Conservation (phyloP, 2,797 vertebrate species). For the Columba guinea region DNA sequence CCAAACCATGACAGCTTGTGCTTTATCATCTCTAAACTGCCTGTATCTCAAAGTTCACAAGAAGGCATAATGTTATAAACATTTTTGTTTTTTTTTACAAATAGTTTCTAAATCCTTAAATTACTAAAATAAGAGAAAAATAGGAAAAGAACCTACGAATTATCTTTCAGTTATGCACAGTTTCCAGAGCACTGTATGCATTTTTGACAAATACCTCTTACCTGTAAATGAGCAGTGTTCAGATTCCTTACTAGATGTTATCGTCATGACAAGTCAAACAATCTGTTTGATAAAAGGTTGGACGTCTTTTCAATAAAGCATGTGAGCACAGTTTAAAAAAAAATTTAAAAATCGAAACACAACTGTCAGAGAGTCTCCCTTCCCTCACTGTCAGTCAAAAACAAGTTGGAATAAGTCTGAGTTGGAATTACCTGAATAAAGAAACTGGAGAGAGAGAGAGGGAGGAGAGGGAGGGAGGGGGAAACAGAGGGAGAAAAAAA, state of each 20-base stretch:
- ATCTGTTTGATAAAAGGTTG: constrained; percentile 36
- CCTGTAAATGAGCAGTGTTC: constrained; percentile 70
- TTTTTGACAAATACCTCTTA: constrained; percentile 69
- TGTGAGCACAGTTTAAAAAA: neutral
- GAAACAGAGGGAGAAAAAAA: constrained; percentile 54
- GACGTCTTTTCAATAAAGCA: constrained; percentile 47
- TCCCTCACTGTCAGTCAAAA: constrained; percentile 76
- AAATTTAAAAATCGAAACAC: neutral
- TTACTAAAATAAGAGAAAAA: constrained; percentile 17
- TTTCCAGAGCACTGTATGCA: constrained; percentile 44
- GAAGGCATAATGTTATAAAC: constrained; percentile 51
- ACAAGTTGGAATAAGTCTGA: constrained; percentile 79
- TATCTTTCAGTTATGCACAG: constrained; percentile 21
- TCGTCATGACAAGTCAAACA: constrained; percentile 58
- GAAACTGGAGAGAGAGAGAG: constrained; percentile 69
- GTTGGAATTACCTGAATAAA: constrained; percentile 81
- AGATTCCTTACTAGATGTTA: constrained; percentile 65
- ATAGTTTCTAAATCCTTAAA: constrained; percentile 24
- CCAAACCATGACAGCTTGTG: constrained; percentile 27
- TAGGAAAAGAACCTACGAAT: constrained; percentile 35
- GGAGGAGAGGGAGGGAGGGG: constrained; percentile 71
- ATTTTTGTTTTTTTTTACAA: constrained; percentile 5
- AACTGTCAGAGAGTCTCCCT: constrained; percentile 24
- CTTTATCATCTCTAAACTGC: constrained; percentile 39
- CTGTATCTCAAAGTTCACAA: constrained; percentile 24